A percentile compares a stretch with the other conserved stretches of the same genome.
phyloP scores from a whole-genome alignment of 1,140 invertebrate genomes.

The Branchinecta lindahli region DNA sequence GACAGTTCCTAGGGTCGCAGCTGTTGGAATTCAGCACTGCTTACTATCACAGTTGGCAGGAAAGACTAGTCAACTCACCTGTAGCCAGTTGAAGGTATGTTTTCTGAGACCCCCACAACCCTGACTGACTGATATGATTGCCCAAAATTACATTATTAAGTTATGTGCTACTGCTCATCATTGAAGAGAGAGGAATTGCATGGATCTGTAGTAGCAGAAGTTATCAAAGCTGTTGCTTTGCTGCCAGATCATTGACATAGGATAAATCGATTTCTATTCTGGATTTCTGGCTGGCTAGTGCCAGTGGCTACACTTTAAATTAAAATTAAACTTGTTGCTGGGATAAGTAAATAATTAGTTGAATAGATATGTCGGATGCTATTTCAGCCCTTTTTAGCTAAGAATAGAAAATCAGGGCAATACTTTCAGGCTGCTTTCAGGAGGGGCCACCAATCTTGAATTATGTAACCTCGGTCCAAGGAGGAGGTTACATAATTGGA shows the following conservation, averaged over 20 bases:
- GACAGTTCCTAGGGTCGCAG: neutral
- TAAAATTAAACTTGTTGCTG: no score
- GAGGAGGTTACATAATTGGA: no score
- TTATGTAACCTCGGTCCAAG: no score
- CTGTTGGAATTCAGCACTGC: neutral
- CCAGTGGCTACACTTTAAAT: no score
- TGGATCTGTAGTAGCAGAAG: no score
- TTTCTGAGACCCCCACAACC: neutral
- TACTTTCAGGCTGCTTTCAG: no score
- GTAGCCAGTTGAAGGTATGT: neutral
- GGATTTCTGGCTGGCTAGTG: no score
- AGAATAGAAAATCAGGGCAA: no score
- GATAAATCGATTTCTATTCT: neutral
- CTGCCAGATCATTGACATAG: neutral
- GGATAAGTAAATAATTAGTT: no score
- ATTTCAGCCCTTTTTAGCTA: no score
- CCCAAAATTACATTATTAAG: neutral
- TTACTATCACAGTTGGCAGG: neutral
- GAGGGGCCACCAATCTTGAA: no score
- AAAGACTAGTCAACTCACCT: neutral
- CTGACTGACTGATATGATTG: neutral
- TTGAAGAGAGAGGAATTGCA: neutral
- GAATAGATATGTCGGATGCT: no score
- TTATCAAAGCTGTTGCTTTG: neutral
- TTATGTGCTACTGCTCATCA: neutral